Base-by-base conservation (phyloP, 2,888 invertebrate genomes). In the Augochlorella aurata region DNA sequence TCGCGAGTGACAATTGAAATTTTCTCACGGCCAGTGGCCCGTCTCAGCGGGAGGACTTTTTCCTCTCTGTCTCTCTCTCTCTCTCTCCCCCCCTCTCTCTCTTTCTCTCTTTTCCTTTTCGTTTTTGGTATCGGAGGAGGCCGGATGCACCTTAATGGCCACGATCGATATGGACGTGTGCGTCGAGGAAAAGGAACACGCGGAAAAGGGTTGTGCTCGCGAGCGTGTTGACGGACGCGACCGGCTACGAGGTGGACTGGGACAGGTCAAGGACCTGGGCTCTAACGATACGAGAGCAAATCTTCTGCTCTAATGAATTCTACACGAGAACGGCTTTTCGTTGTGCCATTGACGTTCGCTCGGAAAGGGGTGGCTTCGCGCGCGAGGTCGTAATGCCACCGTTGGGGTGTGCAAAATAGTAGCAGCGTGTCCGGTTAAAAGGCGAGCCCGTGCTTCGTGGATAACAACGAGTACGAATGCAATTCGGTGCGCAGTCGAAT, bases 241-340 rank as follows among this genome's bases (percentile, higher is more conserved):
- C 50, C 45, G 65, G 69, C 61, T 24, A 77, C 61, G 73, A 78
- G 79, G 65, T 71, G 77, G 79, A 78, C 78, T 74, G 76, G 80
- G 79, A 73, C 87, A 88, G 88, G 88, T 88, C 88, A 87, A 88
- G 89, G 84, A 88, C 88, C 87, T 81, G 79, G 69, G 77, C 83
- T 66, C 58, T 70, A 77, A 85, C 76, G 83, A 88, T 78, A 78
- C 82, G 79, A 75, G 84, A 84, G 80, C 86, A 78, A 76, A 47
- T 87, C 80, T 74, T 73, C 76, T 74, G 77, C 80, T 82, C 70
- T 79, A 79, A 87, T 79, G 83, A 79, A 74, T 67, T 50, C 74
- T 69, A 73, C 68, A 73, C 71, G 47, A 58, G 49, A 52, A 24
- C 58, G 45, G 50, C 50, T 65, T 73, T 78, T 29, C 76, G 73